These are phyloP conservation scores for Apogon hyalosoma DNA, from an alignment of 2,797 vertebrate genomes.

Conservation along the genomic window DNA sequence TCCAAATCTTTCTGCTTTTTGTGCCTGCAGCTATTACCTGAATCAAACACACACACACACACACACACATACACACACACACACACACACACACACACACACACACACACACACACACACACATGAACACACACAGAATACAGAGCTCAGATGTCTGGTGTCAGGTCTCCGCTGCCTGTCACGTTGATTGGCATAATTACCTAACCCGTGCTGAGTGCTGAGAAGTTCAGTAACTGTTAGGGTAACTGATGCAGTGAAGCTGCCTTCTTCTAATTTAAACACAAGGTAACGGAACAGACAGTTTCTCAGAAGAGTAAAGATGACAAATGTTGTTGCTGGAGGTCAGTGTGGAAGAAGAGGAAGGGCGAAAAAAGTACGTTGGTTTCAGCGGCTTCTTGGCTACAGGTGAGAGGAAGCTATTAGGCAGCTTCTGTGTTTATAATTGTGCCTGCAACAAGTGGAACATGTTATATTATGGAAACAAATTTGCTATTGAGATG, in stretches of 20 bases:
- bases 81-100: slow-evolving; percentile 16
- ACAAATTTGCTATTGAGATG: neutral
- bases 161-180: slow-evolving; percentile 60
- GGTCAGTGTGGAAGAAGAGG: slow-evolving; percentile 34
- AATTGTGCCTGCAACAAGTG: neutral
- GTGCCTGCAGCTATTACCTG: neutral
- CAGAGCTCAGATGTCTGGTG: slow-evolving; percentile 75
- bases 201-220: slow-evolving; percentile 39
- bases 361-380: slow-evolving; percentile 58
- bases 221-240: slow-evolving; percentile 10
- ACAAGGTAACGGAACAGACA: slow-evolving; percentile 7
- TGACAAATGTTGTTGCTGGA: slow-evolving; percentile 55
- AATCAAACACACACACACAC: slow-evolving; percentile 33
- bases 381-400: slow-evolving; percentile 72
- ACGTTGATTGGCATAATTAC: slow-evolving; percentile 66
- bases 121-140: slow-evolving; percentile 10
- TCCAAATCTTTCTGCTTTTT: neutral
- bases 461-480: neutral
- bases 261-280: slow-evolving; percentile 1
- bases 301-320: slow-evolving; percentile 14
- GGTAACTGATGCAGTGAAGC: neutral
- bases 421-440: slow-evolving; percentile 10
- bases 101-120: slow-evolving; percentile 25
- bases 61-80: slow-evolving; percentile 8
- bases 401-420: slow-evolving; percentile 68